Conservation (phyloP, 2,113 vertebrate species). For the Porphyrio hochstetteri region DNA sequence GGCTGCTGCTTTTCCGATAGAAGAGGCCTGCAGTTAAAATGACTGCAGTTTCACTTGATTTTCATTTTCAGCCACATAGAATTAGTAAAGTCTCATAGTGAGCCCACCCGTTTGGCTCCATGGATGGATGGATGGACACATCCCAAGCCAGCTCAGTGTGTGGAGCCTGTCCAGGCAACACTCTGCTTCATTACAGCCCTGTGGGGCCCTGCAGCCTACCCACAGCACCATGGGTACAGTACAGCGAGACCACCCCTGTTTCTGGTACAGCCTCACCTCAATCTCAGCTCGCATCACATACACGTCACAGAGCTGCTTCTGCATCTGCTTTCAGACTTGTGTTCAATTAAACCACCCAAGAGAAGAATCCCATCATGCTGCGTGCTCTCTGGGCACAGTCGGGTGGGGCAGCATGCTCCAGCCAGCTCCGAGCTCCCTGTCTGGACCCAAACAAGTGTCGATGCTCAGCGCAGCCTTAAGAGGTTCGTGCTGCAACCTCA, state of each 20-base stretch:
- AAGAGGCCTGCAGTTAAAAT: background rate
- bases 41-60: background rate
- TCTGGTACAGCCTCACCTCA: background rate
- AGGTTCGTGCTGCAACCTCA: background rate
- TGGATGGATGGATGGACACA: accelerated
- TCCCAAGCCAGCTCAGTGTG: too few species aligned
- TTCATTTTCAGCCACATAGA: background rate
- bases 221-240: accelerated
- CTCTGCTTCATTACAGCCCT: background rate
- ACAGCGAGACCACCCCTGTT: background rate
- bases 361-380: background rate
- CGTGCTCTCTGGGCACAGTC: too few species aligned
- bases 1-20: too few species aligned
- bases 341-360: background rate
- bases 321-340: background rate
- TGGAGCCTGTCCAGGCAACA: background rate
- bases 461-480: background rate
- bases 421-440: background rate
- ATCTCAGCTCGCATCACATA: background rate
- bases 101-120: background rate
- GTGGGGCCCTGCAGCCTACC: background rate
- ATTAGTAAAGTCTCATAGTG: background rate
- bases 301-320: background rate
- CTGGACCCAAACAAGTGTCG: background rate
- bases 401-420: too few species aligned